These are phyloP conservation scores for Phacellophora camtschatica DNA, from an alignment of 30 jellyfish, hydroid and myxozoan genomes.

Conservation along the genomic window DNA sequence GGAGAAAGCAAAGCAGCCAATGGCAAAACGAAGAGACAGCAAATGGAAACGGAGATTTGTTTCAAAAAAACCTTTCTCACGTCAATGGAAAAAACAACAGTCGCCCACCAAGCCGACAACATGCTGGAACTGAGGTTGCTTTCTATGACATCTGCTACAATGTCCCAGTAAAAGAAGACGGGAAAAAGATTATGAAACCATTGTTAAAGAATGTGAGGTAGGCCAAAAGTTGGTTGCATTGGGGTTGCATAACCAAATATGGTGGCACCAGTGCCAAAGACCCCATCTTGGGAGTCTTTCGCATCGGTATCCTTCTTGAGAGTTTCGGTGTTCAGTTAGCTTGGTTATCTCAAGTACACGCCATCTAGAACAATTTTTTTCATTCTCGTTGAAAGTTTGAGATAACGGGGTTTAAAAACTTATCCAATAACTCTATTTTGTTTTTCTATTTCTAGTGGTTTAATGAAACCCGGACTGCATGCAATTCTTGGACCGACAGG, in stretches of 20 bases:
- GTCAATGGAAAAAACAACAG: not conserved
- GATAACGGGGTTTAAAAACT: no score
- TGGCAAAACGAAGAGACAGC: no score
- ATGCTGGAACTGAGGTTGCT: conserved; percentile 63
- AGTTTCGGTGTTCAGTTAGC: no score
- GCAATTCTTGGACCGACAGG: conserved; percentile 99
- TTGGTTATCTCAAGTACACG: no score
- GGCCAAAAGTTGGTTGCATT: not conserved
- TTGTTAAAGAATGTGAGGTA: conserved; percentile 61
- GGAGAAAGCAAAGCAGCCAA: no score
- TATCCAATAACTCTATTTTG: no score
- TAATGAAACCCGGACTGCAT: conserved; percentile 92
- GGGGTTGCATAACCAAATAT: not conserved
- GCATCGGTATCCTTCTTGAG: no score
- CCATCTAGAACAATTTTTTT: no score
- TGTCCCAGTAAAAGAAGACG: conserved; percentile 71
- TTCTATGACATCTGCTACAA: conserved; percentile 58
- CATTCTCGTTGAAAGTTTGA: no score
- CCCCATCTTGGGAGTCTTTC: not conserved
- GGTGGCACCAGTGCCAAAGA: not conserved
- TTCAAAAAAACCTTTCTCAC: not conserved
- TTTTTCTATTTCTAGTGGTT: conserved; percentile 68
- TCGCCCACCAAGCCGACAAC: conserved; percentile 62
- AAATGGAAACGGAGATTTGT: no score
- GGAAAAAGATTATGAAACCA: conserved; percentile 24